Evolutionary conservation across 2,113 vertebrate species (phyloP).

Genomic region (Leptobrachium ailaonicum): DNA sequence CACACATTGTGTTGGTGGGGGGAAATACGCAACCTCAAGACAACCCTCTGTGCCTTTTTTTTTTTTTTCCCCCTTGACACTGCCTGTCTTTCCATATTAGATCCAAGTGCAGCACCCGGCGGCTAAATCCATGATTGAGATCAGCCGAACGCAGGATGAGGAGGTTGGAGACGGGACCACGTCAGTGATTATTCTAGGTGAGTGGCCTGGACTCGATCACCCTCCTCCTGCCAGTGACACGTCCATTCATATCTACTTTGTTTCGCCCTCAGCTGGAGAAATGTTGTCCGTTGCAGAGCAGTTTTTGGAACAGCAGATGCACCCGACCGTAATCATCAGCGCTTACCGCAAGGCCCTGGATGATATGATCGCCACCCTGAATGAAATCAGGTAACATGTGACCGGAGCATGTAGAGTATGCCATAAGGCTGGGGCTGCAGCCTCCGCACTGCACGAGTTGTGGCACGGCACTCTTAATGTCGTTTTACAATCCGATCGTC

Average conservation of each 20-base stretch:
- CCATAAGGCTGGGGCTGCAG: too few relatives aligned
- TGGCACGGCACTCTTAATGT: too few relatives aligned
- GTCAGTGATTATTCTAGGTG: conserved; percentile 95
- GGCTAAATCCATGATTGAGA: conserved; percentile 98
- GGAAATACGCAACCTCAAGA: too few relatives aligned
- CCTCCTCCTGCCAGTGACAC: not conserved
- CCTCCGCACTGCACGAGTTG: too few relatives aligned
- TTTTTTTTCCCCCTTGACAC: too few relatives aligned
- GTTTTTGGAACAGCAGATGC: conserved; percentile 96
- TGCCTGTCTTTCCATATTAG: conserved; percentile 57
- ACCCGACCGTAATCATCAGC: conserved; percentile 89
- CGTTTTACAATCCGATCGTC: too few relatives aligned
- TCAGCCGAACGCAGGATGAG: conserved; percentile 97
- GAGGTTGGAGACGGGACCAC: conserved; percentile 97
- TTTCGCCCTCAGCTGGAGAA: conserved; percentile 80
- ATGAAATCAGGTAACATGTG: conserved; percentile 77
- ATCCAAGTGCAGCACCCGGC: conserved; percentile 98
- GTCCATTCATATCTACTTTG: not conserved
- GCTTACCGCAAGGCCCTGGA: conserved; percentile 87
- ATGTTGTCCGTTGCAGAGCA: conserved; percentile 93
- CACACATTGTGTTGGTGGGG: too few relatives aligned
- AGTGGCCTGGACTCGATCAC: conserved; percentile 35
- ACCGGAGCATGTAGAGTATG: too few relatives aligned
- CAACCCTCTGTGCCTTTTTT: too few relatives aligned
- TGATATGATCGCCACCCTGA: conserved; percentile 82